A percentile compares a stretch with the other conserved stretches of the same genome.
These are phyloP conservation scores for Danio choprae DNA, from an alignment of 2,797 vertebrate genomes.

Conservation along the genomic window DNA sequence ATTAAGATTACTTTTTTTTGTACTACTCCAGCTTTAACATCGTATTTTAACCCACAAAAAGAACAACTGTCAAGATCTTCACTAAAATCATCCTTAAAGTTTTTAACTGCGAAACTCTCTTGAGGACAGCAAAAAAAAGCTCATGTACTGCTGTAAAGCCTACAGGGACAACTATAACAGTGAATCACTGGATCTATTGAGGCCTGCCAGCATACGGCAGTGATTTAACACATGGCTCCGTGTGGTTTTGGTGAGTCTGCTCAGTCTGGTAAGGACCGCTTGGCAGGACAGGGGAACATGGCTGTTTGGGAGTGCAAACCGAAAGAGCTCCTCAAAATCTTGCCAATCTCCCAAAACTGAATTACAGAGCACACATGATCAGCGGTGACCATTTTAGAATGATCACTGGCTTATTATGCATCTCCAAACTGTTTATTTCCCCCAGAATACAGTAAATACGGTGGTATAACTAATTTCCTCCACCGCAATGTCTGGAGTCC, in stretches of 20 bases:
- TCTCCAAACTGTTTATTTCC: neutral
- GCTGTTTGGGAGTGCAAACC: neutral
- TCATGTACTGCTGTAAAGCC: neutral
- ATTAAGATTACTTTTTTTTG: neutral
- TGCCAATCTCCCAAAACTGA: slow-evolving; percentile 17
- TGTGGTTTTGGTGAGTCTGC: slow-evolving; percentile 30
- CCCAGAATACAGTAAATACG: slow-evolving; percentile 17
- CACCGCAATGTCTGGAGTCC: neutral
- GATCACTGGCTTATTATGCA: neutral
- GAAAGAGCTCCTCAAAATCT: slow-evolving; percentile 1
- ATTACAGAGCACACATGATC: slow-evolving; percentile 33
- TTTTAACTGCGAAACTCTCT: neutral
- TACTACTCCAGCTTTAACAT: neutral
- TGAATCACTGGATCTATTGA: slow-evolving; percentile 12
- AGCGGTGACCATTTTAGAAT: slow-evolving; percentile 9
- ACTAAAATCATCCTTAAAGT: neutral
- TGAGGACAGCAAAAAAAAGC: neutral
- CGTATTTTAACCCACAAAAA: neutral
- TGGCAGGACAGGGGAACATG: slow-evolving; percentile 15
- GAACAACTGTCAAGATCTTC: neutral
- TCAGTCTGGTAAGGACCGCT: slow-evolving; percentile 21
- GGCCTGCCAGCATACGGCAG: slow-evolving; percentile 31
- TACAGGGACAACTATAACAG: slow-evolving; percentile 4
- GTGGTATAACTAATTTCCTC: neutral
- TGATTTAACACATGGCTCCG: slow-evolving; percentile 22